These are phyloP conservation scores for Laothoe populi DNA, from an alignment of 2,888 invertebrate genomes.

Conservation along the genomic window DNA sequence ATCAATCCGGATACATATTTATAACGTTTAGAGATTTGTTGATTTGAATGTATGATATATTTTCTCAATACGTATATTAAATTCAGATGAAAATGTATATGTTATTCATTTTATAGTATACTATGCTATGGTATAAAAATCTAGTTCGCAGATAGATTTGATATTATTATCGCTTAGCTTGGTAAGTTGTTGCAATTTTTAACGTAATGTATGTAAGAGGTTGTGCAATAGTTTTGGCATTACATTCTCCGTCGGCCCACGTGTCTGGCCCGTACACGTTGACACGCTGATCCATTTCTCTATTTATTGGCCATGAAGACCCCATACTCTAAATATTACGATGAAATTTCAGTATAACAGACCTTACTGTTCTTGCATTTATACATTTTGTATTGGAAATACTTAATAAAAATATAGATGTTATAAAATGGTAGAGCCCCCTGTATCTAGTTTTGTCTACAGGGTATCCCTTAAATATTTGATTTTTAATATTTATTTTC, in stretches of 20 bases:
- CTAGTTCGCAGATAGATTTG: neutral
- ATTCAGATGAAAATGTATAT: neutral
- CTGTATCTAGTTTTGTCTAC: no score
- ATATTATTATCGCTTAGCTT: constrained; percentile 21
- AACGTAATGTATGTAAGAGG: constrained; percentile 30
- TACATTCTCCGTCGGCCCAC: constrained; percentile 52
- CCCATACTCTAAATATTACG: no score
- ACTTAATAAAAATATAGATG: no score
- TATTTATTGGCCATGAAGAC: constrained; percentile 58
- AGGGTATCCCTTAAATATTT: no score
- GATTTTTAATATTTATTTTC: no score
- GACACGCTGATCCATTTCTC: constrained; percentile 54
- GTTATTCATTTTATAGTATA: neutral
- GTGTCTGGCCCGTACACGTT: constrained; percentile 50
- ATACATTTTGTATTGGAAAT: no score
- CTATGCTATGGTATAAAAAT: neutral
- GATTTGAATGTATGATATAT: neutral
- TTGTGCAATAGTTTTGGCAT: constrained; percentile 54
- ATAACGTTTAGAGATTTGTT: no score
- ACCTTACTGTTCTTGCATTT: no score
- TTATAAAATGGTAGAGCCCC: no score
- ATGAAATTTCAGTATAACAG: no score
- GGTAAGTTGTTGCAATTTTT: constrained; percentile 26
- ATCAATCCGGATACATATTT: no score
- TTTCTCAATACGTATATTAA: neutral